Percentiles rank a stretch among this genome's conserved stretches.
These are phyloP conservation scores for Oryzias melastigma DNA, from an alignment of 2,113 vertebrate species.

Conservation along the genomic window DNA sequence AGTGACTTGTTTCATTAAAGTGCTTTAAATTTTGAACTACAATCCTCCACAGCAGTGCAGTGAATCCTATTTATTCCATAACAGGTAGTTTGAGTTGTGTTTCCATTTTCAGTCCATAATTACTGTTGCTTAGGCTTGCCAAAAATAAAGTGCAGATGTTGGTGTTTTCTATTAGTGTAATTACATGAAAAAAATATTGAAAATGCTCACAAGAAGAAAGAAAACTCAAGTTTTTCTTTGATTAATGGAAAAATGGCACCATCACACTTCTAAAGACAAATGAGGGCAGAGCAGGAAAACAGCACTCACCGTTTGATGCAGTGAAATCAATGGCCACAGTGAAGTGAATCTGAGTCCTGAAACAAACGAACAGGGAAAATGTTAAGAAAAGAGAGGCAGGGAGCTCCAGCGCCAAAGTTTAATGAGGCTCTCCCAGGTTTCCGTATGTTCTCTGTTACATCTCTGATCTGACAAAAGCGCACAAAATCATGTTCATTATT, in stretches of 20 bases:
- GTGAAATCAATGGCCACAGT: conserved; percentile 98
- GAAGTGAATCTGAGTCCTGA: conserved; percentile 95
- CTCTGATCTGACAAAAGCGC: conserved; percentile 25
- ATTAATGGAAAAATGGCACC: conserved; percentile 25
- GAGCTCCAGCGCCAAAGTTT: conserved; percentile 29
- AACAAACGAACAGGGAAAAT: conserved; percentile 44
- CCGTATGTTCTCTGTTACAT: conserved; percentile 3
- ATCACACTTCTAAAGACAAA: conserved; percentile 37
- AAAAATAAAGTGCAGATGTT: no score
- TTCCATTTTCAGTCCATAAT: no score
- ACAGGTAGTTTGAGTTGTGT: no score
- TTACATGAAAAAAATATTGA: not conserved
- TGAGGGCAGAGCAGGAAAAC: conserved; percentile 14
- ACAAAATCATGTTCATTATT: not conserved
- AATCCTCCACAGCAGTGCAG: no score
- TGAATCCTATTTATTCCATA: no score
- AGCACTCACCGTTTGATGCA: conserved; percentile 89
- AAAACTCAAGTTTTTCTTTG: conserved; percentile 5
- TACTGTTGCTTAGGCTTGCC: no score
- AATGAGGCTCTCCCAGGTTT: conserved; percentile 42
- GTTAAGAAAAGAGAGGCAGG: conserved; percentile 43
- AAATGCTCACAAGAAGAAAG: conserved; percentile 2
- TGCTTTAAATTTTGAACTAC: no score
- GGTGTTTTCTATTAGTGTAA: no score
- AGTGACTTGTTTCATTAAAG: no score